These are phyloP conservation scores for Halocynthia aurantium DNA, from an alignment of 23 tunicate genomes.

Conservation along the genomic window DNA sequence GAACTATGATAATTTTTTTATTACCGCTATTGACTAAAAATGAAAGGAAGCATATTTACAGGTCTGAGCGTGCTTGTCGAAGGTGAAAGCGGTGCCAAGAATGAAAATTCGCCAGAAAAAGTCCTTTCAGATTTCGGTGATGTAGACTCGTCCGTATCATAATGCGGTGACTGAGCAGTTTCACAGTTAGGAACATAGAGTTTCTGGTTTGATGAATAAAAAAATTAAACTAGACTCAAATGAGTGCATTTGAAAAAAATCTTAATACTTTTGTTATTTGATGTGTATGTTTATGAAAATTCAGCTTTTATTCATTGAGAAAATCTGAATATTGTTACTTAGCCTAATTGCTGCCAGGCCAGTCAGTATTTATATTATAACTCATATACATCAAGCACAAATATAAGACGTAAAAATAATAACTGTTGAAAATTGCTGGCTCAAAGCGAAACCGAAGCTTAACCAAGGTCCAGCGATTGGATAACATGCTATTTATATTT, in stretches of 20 bases:
- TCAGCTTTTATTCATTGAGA: too few species aligned
- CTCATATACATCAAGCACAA: too few species aligned
- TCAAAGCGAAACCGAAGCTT: too few species aligned
- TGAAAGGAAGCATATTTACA: background rate
- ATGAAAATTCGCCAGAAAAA: constrained; percentile 48
- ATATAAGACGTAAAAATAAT: too few species aligned
- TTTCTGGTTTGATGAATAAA: background rate
- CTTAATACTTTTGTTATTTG: background rate
- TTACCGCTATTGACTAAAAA: background rate
- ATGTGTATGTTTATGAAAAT: too few species aligned
- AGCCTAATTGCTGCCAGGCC: too few species aligned
- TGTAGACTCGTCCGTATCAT: background rate
- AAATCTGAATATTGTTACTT: too few species aligned
- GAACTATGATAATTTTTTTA: too few species aligned
- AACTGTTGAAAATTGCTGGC: too few species aligned
- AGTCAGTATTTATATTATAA: too few species aligned
- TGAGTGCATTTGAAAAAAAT: background rate
- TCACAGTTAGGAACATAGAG: constrained; percentile 27
- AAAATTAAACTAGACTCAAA: background rate
- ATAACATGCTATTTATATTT: too few species aligned
- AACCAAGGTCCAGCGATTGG: too few species aligned
- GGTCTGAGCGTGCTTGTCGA: constrained; percentile 17
- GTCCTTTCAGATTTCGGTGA: constrained; percentile 27
- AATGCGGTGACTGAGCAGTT: background rate
- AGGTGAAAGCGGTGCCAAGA: constrained; percentile 40